Evolutionary conservation across 2,113 vertebrate genomes (phyloP).

Genomic region (Etia nguti): DNA sequence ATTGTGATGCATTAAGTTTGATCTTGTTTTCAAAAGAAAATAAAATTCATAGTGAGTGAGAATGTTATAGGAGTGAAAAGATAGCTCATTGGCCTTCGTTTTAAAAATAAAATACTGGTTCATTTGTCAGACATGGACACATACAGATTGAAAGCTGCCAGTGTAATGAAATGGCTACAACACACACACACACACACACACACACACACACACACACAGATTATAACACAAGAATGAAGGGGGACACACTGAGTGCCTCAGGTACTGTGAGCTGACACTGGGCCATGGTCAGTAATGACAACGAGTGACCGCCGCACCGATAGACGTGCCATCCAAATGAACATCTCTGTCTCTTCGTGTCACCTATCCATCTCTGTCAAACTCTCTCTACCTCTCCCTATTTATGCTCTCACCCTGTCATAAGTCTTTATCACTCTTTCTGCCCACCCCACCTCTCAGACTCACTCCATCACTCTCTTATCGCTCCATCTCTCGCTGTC

Average conservation of each 20-base stretch:
- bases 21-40: background rate
- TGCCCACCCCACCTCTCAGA: background rate
- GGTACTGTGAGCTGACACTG: conserved; percentile 9
- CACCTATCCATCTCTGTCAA: conserved; percentile 31
- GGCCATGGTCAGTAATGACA: conserved; percentile 24
- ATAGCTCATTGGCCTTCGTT: background rate
- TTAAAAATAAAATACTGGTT: background rate
- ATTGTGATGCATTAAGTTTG: background rate
- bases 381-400: conserved; percentile 9
- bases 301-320: background rate
- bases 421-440: conserved; percentile 27
- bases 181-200: background rate
- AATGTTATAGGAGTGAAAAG: background rate
- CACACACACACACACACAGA: background rate
- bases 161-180: background rate
- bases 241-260: background rate
- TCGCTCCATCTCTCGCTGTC: background rate
- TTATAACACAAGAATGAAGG: background rate
- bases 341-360: conserved; percentile 29
- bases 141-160: background rate
- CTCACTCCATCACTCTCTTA: background rate
- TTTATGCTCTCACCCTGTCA: conserved; percentile 32
- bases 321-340: conserved; percentile 15
- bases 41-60: background rate
- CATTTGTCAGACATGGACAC: background rate